Base-by-base conservation (phyloP, 1,140 invertebrate genomes). In the Elysia chlorotica region DNA sequence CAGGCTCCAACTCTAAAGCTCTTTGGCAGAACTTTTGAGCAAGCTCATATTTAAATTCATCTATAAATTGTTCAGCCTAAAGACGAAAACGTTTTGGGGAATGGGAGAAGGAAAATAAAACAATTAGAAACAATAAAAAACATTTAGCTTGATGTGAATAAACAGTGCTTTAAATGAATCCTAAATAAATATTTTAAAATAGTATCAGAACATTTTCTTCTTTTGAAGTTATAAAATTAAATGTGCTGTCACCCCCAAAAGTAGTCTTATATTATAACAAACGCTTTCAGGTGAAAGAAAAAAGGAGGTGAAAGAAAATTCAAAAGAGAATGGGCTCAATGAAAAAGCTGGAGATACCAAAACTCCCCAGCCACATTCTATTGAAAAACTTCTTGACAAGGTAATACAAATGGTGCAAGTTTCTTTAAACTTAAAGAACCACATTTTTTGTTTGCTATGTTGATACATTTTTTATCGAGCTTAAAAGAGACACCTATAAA, bases 21-120 rank as follows among this genome's bases (percentile, higher is more conserved):
- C 82, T 74, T 72, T 86, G 83, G 67, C 83, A 85, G 69, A 83
- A 86, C 65, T 84, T 84, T 68, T 84, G 84, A 41, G 84, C 85
- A 62, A 85, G 56, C 74, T 86, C 84, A 81, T 81, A 86, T 28
- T 86, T 76, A 76, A 85, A 86, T 62, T 75, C 74, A 67, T 86
- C 82, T 56, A 86, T 82, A 74, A 78, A 81, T 35, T 86, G 81
- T 71, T 86, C 79, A 31, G 82, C 84, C 84, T 86, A n/a, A n/a
- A n/a, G n/a, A n/a, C n/a, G n/a, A n/a, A n/a, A n/a, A n/a, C n/a
- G n/a, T n/a, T n/a, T n/a, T n/a, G n/a, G n/a, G n/a, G n/a, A n/a
- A 75, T 65, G 56, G 31, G 54, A 56, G 59, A 48, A 19, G 59
- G 23, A 63, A 37, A 71, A 25, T n/a, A 66, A 56, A 65, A 66